These are phyloP conservation scores for Nowickia ferox DNA, from an alignment of 2,888 invertebrate species.

Conservation along the genomic window DNA sequence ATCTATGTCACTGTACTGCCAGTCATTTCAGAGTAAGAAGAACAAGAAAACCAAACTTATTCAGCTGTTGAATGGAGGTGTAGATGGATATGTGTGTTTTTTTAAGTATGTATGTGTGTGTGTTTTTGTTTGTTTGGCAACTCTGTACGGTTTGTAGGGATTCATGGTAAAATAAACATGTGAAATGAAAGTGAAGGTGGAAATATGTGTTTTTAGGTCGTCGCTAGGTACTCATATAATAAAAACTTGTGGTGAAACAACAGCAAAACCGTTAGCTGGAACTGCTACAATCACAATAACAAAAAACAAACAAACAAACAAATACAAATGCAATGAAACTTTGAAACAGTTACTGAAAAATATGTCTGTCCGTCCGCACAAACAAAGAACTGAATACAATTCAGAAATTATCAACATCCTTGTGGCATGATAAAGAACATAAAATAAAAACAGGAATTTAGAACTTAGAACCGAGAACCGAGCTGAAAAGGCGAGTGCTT, in stretches of 20 bases:
- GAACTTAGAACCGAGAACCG: constrained; percentile 33
- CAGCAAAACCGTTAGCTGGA: constrained; percentile 40
- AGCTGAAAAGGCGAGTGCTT: constrained; percentile 29
- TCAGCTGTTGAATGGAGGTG: constrained; percentile 15
- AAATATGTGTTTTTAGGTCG: constrained; percentile 82
- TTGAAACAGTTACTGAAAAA: constrained; percentile 52
- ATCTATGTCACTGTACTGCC: constrained; percentile 67
- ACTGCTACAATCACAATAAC: constrained; percentile 15
- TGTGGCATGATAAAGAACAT: constrained; percentile 22
- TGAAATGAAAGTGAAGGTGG: constrained; percentile 79
- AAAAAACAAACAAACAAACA: background rate
- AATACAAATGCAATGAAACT: background rate
- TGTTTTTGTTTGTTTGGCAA: background rate
- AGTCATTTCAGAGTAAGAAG: constrained; percentile 46
- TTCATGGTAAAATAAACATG: constrained; percentile 64
- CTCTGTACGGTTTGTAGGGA: constrained; percentile 50
- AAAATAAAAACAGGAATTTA: constrained; percentile 42
- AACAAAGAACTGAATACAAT: constrained; percentile 50
- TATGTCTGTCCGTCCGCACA: background rate
- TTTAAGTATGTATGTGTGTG: no score
- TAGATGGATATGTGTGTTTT: background rate
- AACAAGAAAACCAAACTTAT: constrained; percentile 22
- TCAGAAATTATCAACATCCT: constrained; percentile 68
- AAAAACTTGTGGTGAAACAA: constrained; percentile 63
- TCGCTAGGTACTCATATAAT: constrained; percentile 71